Percentiles rank a stretch among this genome's conserved stretches.
These are phyloP conservation scores for Pseudochirops corinnae DNA, from an alignment of 2,797 vertebrate species.

Conservation along the genomic window DNA sequence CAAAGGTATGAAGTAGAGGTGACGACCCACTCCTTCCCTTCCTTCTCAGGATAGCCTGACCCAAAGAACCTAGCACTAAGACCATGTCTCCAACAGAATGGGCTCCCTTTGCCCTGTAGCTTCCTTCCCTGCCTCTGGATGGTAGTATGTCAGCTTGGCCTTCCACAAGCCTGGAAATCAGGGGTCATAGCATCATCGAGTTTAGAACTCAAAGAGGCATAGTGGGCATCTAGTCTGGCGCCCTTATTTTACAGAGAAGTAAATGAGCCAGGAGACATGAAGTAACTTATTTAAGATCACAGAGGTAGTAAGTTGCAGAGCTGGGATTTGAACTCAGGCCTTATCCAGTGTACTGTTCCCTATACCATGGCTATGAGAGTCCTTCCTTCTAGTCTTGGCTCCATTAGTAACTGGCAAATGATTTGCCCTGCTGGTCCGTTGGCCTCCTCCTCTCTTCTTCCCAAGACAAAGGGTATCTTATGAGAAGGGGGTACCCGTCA, in stretches of 20 bases:
- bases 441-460: background rate
- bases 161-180: background rate
- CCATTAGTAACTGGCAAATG: background rate
- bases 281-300: background rate
- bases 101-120: background rate
- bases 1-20: constrained; percentile 89
- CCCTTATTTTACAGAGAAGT: background rate
- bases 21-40: background rate
- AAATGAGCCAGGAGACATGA: background rate
- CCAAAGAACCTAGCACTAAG: background rate
- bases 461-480: background rate
- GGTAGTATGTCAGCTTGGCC: background rate
- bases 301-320: background rate
- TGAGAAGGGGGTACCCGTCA: background rate
- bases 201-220: background rate
- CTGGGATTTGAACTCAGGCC: background rate
- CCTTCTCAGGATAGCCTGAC: fast-evolving
- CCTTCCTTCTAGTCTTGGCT: background rate
- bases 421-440: background rate
- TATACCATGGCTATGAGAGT: background rate
- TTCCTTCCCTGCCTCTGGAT: background rate
- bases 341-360: background rate
- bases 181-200: background rate
- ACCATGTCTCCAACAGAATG: background rate
- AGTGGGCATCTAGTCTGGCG: background rate